A percentile compares a stretch with the other conserved stretches of the same genome.
Conservation (phyloP, 2,888 invertebrate genomes). For the Antitype chi region DNA sequence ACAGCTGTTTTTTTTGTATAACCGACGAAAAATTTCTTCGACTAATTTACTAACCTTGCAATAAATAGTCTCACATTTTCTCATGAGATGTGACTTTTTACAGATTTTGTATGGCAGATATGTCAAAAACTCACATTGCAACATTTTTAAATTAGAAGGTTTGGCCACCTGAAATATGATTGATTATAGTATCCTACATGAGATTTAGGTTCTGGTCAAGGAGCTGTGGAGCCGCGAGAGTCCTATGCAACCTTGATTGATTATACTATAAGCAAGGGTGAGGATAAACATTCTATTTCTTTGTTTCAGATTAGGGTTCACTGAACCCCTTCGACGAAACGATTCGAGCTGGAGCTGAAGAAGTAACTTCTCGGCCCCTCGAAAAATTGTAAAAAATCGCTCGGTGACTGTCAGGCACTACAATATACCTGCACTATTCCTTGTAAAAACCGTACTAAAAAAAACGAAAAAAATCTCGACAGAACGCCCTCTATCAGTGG, state of each 20-base stretch:
- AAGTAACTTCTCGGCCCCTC: conserved; percentile 79
- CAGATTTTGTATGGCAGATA: too few species aligned
- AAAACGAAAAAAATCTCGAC: conserved; percentile 82
- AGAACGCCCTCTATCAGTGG: conserved; percentile 87
- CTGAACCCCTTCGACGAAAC: conserved; percentile 85
- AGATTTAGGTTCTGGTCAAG: not conserved
- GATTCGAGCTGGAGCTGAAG: conserved; percentile 85
- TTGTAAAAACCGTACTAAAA: conserved; percentile 83
- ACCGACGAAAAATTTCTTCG: too few species aligned
- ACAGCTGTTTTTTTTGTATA: too few species aligned
- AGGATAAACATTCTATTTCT: not conserved
- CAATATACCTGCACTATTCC: conserved; percentile 86
- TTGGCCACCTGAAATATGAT: not conserved
- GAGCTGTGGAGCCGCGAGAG: not conserved
- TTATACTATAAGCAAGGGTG: not conserved
- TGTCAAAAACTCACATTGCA: too few species aligned
- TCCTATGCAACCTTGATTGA: not conserved
- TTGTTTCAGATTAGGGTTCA: conserved; percentile 88
- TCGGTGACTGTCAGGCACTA: conserved; percentile 86
- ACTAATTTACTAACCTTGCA: too few species aligned
- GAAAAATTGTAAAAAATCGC: conserved; percentile 84
- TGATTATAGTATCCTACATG: too few species aligned
- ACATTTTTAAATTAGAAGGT: not conserved
- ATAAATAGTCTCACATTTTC: too few species aligned
- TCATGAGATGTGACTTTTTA: too few species aligned